Evolutionary conservation across 2,113 vertebrate species (phyloP), one percentile per base, ranked within the genome.

Genomic region (Collichthys lucidus): DNA sequence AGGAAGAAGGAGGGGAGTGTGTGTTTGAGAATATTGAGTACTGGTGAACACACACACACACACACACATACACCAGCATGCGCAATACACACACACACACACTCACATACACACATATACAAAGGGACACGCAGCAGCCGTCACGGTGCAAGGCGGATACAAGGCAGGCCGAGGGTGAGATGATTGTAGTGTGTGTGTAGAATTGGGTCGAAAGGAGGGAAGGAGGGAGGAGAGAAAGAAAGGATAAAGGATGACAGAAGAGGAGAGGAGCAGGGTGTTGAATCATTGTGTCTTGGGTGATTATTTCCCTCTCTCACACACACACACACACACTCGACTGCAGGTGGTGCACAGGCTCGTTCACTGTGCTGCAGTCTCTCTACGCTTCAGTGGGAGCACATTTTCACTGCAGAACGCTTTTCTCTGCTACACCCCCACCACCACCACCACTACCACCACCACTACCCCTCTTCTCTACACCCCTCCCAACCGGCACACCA

Each of bases 371-470:
- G 93, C 93, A 94, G 93, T 94, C 90, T 94, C 93, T 94, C 92
- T 93, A 92, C 92, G 93, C 93, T 94, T 94, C 92, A 94, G 88
- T 93, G 90, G 86, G 89, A 92, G 90, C 91, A 92, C 91, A 93
- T 92, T 94, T 92, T 90, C 91, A 94, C 93, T 95, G 93, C 92
- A 91, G 93, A 95, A 94, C 79, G 90, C 86, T 88, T 89, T 90
- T 91, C 88, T 89, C 77, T 88, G 83, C 90, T 88, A 66, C 83
- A 69, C 24, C 72, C 70, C 55, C 75, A 56, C 11, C 44, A 12
- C 44, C 44, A 12, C n/a, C 65, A 6, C 63, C 55, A 11, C n/a
- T 57, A n/a, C n/a, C n/a, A n/a, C 52, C n/a, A 31, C 22, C 2
- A 12, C 16, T n/a, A 35, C 22, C 11, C 11, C 42, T 6, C 59